Evolutionary conservation across 2,797 vertebrate genomes (phyloP).

Genomic region (Bradypus variegatus): DNA sequence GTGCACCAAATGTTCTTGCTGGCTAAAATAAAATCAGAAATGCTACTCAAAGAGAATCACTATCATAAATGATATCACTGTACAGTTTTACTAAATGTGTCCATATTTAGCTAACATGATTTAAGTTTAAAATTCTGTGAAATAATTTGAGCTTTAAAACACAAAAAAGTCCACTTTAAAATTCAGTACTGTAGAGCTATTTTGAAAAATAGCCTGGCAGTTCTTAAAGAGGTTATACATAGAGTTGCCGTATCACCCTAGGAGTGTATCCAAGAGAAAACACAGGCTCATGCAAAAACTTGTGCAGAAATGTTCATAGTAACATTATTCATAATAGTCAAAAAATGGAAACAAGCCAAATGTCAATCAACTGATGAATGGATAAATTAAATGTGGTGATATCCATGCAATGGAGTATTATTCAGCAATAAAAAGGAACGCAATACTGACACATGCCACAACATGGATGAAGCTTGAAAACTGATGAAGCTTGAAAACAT

Average conservation of each 20-base stretch:
- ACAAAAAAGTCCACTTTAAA: constrained; percentile 16
- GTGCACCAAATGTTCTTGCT: not conserved
- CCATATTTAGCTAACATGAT: constrained; percentile 3
- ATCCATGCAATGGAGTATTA: not conserved
- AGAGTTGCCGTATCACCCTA: not conserved
- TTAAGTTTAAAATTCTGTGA: constrained; percentile 37
- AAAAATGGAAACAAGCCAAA: not conserved
- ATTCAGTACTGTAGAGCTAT: not conserved
- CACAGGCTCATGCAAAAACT: not conserved
- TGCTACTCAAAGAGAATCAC: not conserved
- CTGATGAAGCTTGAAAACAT: not conserved
- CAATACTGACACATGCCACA: not conserved
- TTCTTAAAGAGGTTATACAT: constrained; percentile 9
- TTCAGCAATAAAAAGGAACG: not conserved
- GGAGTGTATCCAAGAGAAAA: not conserved
- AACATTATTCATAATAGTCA: not conserved
- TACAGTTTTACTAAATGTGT: constrained; percentile 2
- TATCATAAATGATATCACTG: not conserved
- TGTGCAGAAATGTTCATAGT: not conserved
- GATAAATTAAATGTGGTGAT: not conserved
- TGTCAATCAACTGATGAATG: not conserved
- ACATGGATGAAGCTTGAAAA: not conserved
- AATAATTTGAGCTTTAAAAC: constrained; percentile 32
- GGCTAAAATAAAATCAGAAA: constrained; percentile 30
- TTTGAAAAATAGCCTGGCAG: not conserved